Evolutionary conservation across 1,140 invertebrate genomes (phyloP).

Genomic region (Arion vulgaris): DNA sequence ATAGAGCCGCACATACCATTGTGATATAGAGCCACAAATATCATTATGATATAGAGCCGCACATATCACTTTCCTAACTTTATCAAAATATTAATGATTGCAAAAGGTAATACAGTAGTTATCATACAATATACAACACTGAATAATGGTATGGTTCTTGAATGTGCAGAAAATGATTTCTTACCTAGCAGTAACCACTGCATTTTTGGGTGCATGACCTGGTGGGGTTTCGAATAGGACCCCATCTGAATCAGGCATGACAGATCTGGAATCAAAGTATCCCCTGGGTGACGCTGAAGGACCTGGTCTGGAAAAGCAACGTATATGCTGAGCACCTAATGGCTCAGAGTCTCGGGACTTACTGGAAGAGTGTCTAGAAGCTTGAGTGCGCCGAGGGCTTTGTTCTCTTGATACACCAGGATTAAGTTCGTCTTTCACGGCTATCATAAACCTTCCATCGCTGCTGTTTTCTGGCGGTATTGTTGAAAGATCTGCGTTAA

Average conservation of each 20-base stretch:
- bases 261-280: slow-evolving; percentile 11
- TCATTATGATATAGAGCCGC: no score
- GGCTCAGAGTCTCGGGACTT: slow-evolving; percentile 10
- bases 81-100: no score
- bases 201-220: slow-evolving; percentile 54
- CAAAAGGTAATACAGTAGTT: no score
- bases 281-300: slow-evolving; percentile 18
- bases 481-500: slow-evolving; percentile 7
- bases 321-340: slow-evolving; percentile 26
- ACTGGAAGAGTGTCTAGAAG: slow-evolving; percentile 5
- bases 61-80: no score
- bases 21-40: no score
- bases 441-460: slow-evolving; percentile 21
- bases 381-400: slow-evolving; percentile 17
- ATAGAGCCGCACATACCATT: no score
- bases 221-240: slow-evolving; percentile 51
- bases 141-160: background rate
- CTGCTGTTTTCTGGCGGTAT: slow-evolving; percentile 9
- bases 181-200: slow-evolving; percentile 59
- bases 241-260: slow-evolving; percentile 18
- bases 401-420: slow-evolving; percentile 19
- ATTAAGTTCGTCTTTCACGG: slow-evolving; percentile 36
- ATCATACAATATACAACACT: no score
- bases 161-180: background rate
- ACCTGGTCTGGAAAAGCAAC: slow-evolving; percentile 19